Evolutionary conservation across 2,113 vertebrate genomes (phyloP).

Genomic region (Laticauda colubrina): DNA sequence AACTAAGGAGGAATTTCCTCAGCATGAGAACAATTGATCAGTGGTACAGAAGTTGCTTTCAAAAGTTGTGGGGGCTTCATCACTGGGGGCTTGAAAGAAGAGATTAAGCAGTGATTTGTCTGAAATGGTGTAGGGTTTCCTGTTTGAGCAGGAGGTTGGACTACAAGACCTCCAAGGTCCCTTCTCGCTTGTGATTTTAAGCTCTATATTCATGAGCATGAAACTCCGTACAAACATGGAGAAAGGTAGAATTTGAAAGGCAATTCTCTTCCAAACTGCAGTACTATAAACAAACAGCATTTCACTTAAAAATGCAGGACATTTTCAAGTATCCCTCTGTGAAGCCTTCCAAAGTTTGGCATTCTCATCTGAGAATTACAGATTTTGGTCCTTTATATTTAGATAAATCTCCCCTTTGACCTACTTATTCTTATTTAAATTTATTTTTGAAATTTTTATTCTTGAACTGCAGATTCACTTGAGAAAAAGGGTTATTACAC

Average conservation of each 20-base stretch:
- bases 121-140: too few species aligned
- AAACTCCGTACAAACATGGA: not conserved
- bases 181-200: too few species aligned
- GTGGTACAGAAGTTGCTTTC: too few species aligned
- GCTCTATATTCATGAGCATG: not conserved
- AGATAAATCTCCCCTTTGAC: not conserved
- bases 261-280: not conserved
- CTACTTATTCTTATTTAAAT: slow-evolving; percentile 29
- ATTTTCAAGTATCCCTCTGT: not conserved
- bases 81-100: too few species aligned
- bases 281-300: not conserved
- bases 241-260: not conserved
- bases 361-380: slow-evolving; percentile 13
- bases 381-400: not conserved
- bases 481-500: not conserved
- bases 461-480: slow-evolving; percentile 35
- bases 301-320: not conserved
- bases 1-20: too few species aligned
- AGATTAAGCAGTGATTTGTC: too few species aligned
- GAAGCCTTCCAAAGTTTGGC: not conserved
- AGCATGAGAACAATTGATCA: too few species aligned
- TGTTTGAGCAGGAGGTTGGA: too few species aligned
- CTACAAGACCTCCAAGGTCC: too few species aligned
- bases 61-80: too few species aligned
- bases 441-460: not conserved